Base-by-base conservation (phyloP, 2,797 vertebrate genomes). In the Phylloscopus collybita region DNA sequence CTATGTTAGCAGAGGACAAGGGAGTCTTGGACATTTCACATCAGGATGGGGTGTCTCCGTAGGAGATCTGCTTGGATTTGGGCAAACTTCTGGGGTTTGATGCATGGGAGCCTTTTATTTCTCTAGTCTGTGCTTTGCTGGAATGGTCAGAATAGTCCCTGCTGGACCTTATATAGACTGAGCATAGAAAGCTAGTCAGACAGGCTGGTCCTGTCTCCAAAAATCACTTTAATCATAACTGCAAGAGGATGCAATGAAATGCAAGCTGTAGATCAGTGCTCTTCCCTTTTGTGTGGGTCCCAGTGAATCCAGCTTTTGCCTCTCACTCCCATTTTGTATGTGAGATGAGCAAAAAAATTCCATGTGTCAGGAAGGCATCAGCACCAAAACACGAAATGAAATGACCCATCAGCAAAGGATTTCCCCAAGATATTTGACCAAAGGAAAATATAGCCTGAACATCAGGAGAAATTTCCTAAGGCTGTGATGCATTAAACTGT, bases 381-480 rank as follows among this genome's bases (percentile, higher is more conserved):
- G 74, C 84, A 80, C 42, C 16, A 13, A 60, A 71, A 50, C 60
- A 56, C 76, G 47, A 69, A 60, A 50, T 29, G 16, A 83, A 93
- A 81, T 1, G 5, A 71, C 36, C 45, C 22, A 25, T 73, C 56
- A 76, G 47, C 67, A 62, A 40, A 71, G 49, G 49, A 50, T 42
- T 87, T 64, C 64, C 84, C 78, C 67, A 45, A 36, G 74, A 44
- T 3, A 12, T 49, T 72, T 81, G 36, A 62, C 51, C 3, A 11
- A 53, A 70, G 62, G 51, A 80, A 86, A 88, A 60, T 1, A 5
- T 1, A 59, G 27, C 49, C 73, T 76, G 70, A 86, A 21, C 80
- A 71, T 82, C 66, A 73, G 49, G 80, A 84, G 74, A 82, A 70
- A 73, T 70, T 73, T 92, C 88, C 78, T 20, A 21, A 75, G 90